These are phyloP conservation scores for Ahaetulla prasina DNA, from an alignment of 2,113 vertebrate genomes.

Conservation along the genomic window DNA sequence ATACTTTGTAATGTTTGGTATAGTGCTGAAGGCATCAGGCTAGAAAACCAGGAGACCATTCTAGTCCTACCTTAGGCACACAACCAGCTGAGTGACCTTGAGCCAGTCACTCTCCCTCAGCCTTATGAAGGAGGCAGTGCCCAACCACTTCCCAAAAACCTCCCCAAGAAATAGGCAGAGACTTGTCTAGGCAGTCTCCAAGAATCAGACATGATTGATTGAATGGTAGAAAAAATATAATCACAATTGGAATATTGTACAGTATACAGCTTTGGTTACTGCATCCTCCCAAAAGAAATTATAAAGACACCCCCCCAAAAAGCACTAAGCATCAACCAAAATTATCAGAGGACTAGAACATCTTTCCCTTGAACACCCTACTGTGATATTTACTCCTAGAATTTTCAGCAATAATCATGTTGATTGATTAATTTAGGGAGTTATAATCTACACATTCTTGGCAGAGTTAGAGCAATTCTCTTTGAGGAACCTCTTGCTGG, in stretches of 20 bases:
- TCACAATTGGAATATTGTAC: neutral
- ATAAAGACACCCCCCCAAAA: neutral
- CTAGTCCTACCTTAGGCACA: neutral
- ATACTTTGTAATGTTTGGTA: neutral
- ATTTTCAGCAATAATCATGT: neutral
- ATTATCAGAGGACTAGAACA: neutral
- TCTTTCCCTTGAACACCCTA: neutral
- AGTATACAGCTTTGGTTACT: neutral
- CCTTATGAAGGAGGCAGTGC: neutral
- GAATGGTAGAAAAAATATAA: neutral
- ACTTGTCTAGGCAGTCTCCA: neutral
- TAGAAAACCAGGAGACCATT: neutral
- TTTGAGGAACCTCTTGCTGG: neutral
- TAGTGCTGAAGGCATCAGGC: neutral
- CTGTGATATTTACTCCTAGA: no score
- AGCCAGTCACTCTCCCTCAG: neutral
- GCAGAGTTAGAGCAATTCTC: neutral
- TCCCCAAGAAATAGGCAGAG: neutral
- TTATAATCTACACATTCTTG: neutral
- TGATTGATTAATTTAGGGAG: neutral
- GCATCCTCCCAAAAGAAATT: neutral
- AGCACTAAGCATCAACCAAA: neutral
- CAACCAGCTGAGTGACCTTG: neutral
- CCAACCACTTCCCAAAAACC: neutral
- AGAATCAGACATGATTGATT: neutral